Evolutionary conservation across 2,797 vertebrate species (phyloP).

Genomic region (Synaphobranchus kaupii): DNA sequence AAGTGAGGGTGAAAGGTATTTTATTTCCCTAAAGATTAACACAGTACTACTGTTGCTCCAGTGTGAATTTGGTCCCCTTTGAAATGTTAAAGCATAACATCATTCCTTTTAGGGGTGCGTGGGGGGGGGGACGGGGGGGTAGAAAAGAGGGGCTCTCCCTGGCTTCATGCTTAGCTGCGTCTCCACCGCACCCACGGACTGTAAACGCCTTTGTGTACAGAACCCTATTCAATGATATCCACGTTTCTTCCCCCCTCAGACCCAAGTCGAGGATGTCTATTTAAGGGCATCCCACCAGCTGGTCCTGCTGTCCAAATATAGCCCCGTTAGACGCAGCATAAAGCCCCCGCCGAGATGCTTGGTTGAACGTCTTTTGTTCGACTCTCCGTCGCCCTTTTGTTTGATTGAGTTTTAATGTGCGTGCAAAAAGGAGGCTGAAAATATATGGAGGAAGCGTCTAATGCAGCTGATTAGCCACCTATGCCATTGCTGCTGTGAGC

Average conservation of each 20-base stretch:
- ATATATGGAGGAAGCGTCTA: neutral
- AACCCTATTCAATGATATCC: slow-evolving; percentile 24
- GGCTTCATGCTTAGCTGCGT: slow-evolving; percentile 39
- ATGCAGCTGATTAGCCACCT: neutral
- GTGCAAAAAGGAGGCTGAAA: slow-evolving; percentile 13
- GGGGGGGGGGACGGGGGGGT: neutral
- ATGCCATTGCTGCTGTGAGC: neutral
- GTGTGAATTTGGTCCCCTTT: neutral
- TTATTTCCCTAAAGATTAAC: neutral
- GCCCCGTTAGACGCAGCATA: slow-evolving; percentile 29
- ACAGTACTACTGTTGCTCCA: neutral
- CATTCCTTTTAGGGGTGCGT: neutral
- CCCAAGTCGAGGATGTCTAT: slow-evolving; percentile 33
- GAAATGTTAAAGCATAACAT: neutral
- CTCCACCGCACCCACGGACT: slow-evolving; percentile 26
- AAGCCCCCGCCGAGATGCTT: slow-evolving; percentile 31
- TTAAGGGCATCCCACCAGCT: slow-evolving; percentile 36
- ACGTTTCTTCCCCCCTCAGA: slow-evolving; percentile 23
- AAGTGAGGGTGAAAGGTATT: neutral
- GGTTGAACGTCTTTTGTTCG: slow-evolving; percentile 25
- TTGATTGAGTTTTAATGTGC: neutral
- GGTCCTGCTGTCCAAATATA: slow-evolving; percentile 36
- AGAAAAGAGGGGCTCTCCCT: slow-evolving; percentile 1
- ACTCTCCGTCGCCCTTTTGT: neutral
- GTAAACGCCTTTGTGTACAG: slow-evolving; percentile 33